These are phyloP conservation scores for Gallinago solitaria DNA, from an alignment of 2,797 vertebrate genomes.

Conservation along the genomic window DNA sequence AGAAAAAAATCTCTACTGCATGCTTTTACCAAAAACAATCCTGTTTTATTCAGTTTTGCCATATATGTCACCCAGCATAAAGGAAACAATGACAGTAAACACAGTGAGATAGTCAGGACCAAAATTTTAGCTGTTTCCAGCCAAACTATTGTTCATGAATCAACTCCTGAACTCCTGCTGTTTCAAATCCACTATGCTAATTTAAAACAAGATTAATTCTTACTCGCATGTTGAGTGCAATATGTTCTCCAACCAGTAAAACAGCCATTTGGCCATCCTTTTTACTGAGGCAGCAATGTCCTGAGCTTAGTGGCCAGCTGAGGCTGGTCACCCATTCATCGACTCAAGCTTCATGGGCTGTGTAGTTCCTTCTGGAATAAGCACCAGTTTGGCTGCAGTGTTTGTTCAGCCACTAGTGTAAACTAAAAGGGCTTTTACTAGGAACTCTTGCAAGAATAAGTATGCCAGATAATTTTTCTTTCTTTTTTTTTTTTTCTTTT, in stretches of 20 bases:
- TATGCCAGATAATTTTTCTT: neutral
- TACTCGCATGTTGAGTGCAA: neutral
- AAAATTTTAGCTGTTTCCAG: neutral
- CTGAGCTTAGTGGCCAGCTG: neutral
- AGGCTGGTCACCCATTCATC: neutral
- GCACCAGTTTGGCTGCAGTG: neutral
- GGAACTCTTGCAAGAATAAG: neutral
- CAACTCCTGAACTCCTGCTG: neutral
- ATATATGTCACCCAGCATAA: neutral
- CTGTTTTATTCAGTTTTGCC: constrained; percentile 13
- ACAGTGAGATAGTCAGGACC: neutral
- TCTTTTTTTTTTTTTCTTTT: too few species aligned
- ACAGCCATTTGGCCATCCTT: neutral
- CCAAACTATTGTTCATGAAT: constrained; percentile 38
- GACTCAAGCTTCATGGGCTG: neutral
- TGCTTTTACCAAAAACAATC: neutral
- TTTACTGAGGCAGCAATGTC: neutral
- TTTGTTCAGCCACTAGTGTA: neutral
- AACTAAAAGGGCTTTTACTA: neutral
- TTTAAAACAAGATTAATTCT: constrained; percentile 12
- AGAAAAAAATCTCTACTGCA: neutral
- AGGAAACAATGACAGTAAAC: constrained; percentile 25
- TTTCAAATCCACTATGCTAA: neutral
- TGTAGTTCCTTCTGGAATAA: neutral
- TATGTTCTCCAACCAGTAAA: neutral